Percentiles rank a stretch among this genome's conserved stretches.
phyloP scores from a whole-genome alignment of 2,888 invertebrate genomes.

The Agrochola litura region DNA sequence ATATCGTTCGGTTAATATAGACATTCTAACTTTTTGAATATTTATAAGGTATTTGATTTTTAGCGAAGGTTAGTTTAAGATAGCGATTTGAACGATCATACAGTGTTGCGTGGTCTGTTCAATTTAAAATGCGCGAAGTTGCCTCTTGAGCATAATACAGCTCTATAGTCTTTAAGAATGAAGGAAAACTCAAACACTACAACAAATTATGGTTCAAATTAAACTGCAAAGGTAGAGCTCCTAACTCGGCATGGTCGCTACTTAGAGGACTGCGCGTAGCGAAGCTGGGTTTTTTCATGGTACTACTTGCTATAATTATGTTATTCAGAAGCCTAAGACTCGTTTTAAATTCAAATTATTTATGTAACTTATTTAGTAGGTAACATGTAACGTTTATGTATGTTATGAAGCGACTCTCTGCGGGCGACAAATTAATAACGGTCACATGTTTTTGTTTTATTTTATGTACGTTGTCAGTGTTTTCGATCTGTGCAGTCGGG shows the following conservation, averaged over 20 bases:
- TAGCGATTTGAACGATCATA: constrained; percentile 55
- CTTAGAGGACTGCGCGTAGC: constrained; percentile 63
- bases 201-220: constrained; percentile 34
- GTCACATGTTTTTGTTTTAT: constrained; percentile 74
- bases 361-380: constrained; percentile 90
- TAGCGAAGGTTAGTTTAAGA: constrained; percentile 62
- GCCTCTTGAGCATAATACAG: constrained; percentile 60
- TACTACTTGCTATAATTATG: constrained; percentile 74
- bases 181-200: constrained; percentile 37
- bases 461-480: constrained; percentile 69
- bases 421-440: constrained; percentile 71
- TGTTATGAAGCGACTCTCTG: constrained; percentile 76
- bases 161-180: constrained; percentile 51
- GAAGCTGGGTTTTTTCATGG: constrained; percentile 68
- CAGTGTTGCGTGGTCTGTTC: constrained; percentile 52
- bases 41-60: constrained; percentile 67
- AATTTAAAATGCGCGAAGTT: constrained; percentile 50
- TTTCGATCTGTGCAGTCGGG: constrained; percentile 60
- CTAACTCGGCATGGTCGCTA: constrained; percentile 58
- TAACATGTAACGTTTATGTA: constrained; percentile 82
- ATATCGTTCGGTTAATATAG: constrained; percentile 66
- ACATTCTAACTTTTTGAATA: constrained; percentile 68
- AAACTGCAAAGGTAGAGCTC: constrained; percentile 53
- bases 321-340: constrained; percentile 89
- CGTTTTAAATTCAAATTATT: constrained; percentile 90